Conservation (phyloP, 2,888 invertebrate species). For the Teleiodes luculella region DNA sequence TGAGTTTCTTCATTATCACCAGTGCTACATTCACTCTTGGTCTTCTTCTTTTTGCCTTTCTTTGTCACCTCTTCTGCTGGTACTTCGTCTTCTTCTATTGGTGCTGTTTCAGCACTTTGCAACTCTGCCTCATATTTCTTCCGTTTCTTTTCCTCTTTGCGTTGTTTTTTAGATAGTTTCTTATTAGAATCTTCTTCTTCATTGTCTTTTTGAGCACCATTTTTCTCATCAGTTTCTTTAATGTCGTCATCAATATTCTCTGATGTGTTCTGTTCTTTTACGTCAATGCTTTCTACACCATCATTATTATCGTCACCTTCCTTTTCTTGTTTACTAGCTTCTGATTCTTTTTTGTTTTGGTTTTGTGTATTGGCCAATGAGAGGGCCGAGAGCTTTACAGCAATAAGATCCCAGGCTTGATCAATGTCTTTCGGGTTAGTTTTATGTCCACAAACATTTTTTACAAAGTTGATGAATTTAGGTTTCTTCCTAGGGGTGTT, state of each 20-base stretch:
- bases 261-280: conserved; percentile 26
- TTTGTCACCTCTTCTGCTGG: conserved; percentile 37
- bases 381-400: conserved; percentile 74
- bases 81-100: conserved; percentile 38
- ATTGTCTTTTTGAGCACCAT: conserved; percentile 22
- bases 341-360: conserved; percentile 36
- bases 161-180: conserved; percentile 65
- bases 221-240: conserved; percentile 12
- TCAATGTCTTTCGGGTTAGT: conserved; percentile 79
- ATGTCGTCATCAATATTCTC: conserved; percentile 25
- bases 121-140: conserved; percentile 70
- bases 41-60: conserved; percentile 67
- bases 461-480: conserved; percentile 89
- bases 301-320: conserved; percentile 25
- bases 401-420: conserved; percentile 82
- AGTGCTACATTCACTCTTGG: conserved; percentile 50
- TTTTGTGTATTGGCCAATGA: conserved; percentile 48
- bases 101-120: conserved; percentile 52
- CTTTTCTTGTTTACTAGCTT: conserved; percentile 20
- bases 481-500: conserved; percentile 92
- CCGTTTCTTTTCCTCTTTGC: conserved; percentile 68
- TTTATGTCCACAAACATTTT: conserved; percentile 79
- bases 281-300: conserved; percentile 25
- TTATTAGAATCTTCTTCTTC: conserved; percentile 30
- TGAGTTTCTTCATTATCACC: conserved; percentile 38